Base-by-base conservation (phyloP, 2,888 invertebrate genomes). In the Neelides folsomi region DNA sequence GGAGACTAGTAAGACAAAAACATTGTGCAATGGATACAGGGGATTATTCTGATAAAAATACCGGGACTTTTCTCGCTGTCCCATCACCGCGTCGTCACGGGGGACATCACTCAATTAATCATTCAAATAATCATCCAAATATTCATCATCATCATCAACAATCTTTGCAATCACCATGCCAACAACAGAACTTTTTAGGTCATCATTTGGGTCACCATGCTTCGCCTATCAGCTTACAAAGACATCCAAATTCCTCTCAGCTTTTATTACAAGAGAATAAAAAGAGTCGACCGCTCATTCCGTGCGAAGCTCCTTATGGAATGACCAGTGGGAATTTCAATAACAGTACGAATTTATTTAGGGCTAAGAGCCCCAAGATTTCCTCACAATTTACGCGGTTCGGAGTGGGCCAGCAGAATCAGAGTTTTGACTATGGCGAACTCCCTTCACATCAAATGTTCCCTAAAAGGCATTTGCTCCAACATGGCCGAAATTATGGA, bases 401-500 rank as follows among this genome's bases (percentile, higher is more conserved):
- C 27, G 15, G 45, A 20, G 27, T 39, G 2, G 45, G 45, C 38
- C 20, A 34, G 19, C 20, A 39, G 10, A 56, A 60, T 49, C 58
- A 59, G 42, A 59, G 59, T 9, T 64, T 64, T 53, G 63, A 64
- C 55, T 64, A 64, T 40, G 63, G 63, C 34, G 63, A 64, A 49
- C 56, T 64, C n/a, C 63, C 63, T 2, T 60, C 60, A n/a, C 63
- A 64, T 56, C 63, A 64, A 60, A 64, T 62, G 62, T 64, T 64
- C 53, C 63, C 63, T n/a, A 64, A 64, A 49, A 55, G 63, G 50
- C 63, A 64, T 54, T 56, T 64, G 45, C 60, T 64, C 19, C 47
- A 54, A 3, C 52, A 40, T 49, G 50, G 63, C 35, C 62, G 62
- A 43, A 60, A 57, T 27, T 60, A 60, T 35, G 56, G 56, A 9